phyloP scores from a whole-genome alignment of 2,888 invertebrate species.

The Plusia festucae region DNA sequence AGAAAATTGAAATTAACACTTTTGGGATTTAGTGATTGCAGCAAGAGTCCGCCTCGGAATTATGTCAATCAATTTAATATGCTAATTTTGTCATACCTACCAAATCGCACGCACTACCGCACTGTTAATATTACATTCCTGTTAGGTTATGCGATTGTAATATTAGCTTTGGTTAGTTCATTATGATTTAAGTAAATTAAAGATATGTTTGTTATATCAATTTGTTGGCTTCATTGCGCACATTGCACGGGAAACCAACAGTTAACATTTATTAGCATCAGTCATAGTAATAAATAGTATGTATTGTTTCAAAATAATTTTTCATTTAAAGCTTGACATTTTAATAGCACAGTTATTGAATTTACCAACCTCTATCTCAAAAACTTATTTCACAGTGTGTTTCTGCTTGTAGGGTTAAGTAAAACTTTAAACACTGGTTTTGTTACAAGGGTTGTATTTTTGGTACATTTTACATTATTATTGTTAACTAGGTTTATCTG shows the following conservation, averaged over 20 bases:
- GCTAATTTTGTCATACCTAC: slow-evolving; percentile 56
- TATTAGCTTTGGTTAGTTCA: slow-evolving; percentile 3
- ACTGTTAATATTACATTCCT: slow-evolving; percentile 26
- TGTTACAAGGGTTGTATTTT: no score
- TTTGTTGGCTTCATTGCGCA: slow-evolving; percentile 15
- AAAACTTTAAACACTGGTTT: no score
- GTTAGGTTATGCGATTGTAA: slow-evolving; percentile 28
- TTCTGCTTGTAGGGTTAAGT: no score
- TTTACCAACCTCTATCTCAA: no score
- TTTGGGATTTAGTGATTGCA: slow-evolving; percentile 18
- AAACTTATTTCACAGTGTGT: no score
- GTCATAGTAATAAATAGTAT: no score
- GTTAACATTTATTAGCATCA: no score
- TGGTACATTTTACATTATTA: no score
- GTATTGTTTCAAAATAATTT: no score
- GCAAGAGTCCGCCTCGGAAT: slow-evolving; percentile 15
- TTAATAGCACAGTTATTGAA: no score
- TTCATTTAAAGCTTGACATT: no score
- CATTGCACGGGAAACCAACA: slow-evolving; percentile 9
- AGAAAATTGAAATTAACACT: slow-evolving; percentile 16
- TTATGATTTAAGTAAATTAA: background rate
- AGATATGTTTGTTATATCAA: background rate
- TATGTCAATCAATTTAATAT: slow-evolving; percentile 47
- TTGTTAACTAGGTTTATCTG: no score
- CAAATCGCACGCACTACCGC: slow-evolving; percentile 45